A percentile compares a stretch with the other conserved stretches of the same genome.
These are phyloP conservation scores for Sapajus apella DNA, from an alignment of 2,113 vertebrate species.

Conservation along the genomic window DNA sequence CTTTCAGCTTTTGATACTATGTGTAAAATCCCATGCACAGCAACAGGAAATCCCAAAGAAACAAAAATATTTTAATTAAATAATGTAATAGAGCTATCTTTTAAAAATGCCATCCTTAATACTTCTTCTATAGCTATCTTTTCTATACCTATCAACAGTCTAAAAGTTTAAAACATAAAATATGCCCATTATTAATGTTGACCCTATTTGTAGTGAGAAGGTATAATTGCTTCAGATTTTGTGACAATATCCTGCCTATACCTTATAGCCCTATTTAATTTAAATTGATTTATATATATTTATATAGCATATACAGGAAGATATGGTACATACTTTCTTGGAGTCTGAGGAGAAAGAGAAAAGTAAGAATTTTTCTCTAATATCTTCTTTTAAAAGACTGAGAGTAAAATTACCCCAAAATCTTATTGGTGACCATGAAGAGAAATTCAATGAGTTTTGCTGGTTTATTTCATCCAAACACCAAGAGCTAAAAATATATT, in stretches of 20 bases:
- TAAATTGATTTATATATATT: neutral
- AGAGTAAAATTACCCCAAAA: neutral
- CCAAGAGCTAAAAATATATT: neutral
- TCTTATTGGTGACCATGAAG: neutral
- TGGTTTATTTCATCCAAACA: neutral
- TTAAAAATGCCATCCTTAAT: neutral
- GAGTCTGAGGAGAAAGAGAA: neutral
- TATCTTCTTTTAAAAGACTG: slow-evolving; percentile 7
- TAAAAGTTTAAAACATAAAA: neutral
- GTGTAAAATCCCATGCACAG: neutral
- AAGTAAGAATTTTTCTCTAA: neutral
- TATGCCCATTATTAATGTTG: neutral
- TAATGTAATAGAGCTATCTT: neutral
- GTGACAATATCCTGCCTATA: neutral
- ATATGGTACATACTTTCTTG: neutral
- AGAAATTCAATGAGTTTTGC: neutral
- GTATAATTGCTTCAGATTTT: neutral
- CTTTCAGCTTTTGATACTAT: neutral
- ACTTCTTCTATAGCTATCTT: neutral
- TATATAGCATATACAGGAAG: neutral
- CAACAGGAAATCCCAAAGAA: neutral
- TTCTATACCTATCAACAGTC: neutral
- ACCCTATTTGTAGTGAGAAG: neutral
- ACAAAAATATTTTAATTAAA: neutral
- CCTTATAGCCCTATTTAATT: neutral